phyloP scores from a whole-genome alignment of 2,888 invertebrate genomes.

The Pogonocherus hispidulus region DNA sequence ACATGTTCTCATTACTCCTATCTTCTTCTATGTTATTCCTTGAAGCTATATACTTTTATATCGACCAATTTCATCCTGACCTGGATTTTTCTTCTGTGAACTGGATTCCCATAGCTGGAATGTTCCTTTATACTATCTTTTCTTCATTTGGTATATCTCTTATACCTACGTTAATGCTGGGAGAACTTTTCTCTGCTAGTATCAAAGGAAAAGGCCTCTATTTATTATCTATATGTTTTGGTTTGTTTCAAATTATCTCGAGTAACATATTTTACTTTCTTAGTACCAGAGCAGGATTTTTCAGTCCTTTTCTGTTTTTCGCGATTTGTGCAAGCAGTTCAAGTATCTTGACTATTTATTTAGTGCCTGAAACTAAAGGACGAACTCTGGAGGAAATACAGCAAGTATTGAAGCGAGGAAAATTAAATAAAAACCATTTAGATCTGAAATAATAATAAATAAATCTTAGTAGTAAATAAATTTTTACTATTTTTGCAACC shows the following conservation, averaged over 20 bases:
- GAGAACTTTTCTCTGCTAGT: slow-evolving; percentile 60
- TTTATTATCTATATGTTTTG: slow-evolving; percentile 55
- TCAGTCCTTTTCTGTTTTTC: slow-evolving; percentile 58
- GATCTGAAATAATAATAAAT: too few relatives aligned
- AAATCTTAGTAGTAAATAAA: too few relatives aligned
- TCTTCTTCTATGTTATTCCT: slow-evolving; percentile 33
- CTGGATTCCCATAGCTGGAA: slow-evolving; percentile 52
- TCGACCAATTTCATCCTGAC: slow-evolving; percentile 36
- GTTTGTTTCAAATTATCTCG: slow-evolving; percentile 7
- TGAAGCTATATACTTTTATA: slow-evolving; percentile 35
- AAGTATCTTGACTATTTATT: slow-evolving; percentile 10
- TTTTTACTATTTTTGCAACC: too few relatives aligned
- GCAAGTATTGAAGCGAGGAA: slow-evolving; percentile 16
- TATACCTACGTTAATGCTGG: slow-evolving; percentile 59
- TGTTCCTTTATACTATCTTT: slow-evolving; percentile 55
- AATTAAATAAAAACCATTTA: background rate
- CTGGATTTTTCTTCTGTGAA: slow-evolving; percentile 26
- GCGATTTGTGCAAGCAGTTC: slow-evolving; percentile 42
- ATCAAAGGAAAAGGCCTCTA: slow-evolving; percentile 57
- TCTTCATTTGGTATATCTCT: slow-evolving; percentile 57
- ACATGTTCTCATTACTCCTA: slow-evolving; percentile 36
- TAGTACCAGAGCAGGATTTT: slow-evolving; percentile 54
- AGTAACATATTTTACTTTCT: slow-evolving; percentile 55
- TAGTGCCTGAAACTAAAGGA: slow-evolving; percentile 37
- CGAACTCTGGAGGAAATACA: slow-evolving; percentile 42